phyloP scores from a whole-genome alignment of 2,797 vertebrate species.

The Syncerus caffer region DNA sequence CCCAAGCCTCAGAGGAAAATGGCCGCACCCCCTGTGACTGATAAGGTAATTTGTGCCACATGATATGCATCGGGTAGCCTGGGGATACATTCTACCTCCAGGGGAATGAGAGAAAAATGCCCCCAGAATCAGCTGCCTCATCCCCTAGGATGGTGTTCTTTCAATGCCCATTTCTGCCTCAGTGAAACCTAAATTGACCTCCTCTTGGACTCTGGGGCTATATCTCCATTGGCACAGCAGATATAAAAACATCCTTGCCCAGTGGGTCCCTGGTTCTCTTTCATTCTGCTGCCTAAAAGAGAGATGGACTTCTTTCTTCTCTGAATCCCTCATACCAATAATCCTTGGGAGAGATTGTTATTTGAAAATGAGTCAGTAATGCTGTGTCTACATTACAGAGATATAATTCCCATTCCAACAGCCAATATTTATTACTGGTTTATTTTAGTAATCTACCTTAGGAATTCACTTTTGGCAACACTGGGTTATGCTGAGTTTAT shows the following conservation, averaged over 20 bases:
- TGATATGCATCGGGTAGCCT: background rate
- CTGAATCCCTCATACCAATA: background rate
- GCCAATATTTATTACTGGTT: conserved; percentile 71
- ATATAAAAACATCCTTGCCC: background rate
- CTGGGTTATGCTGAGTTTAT: conserved; percentile 61
- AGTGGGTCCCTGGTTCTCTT: background rate
- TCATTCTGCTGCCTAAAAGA: conserved; percentile 31
- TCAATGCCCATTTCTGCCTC: background rate
- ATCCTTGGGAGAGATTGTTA: conserved; percentile 32
- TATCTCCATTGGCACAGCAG: background rate
- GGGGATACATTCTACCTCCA: background rate
- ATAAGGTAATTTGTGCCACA: conserved; percentile 76
- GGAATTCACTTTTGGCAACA: conserved; percentile 73
- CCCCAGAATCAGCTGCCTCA: background rate
- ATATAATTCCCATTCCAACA: conserved; percentile 67
- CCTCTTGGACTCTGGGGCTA: background rate
- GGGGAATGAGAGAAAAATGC: conserved; percentile 6
- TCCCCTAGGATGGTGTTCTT: background rate
- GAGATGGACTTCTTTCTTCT: background rate
- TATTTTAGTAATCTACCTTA: conserved; percentile 78
- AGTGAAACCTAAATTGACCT: background rate
- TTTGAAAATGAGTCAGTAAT: conserved; percentile 61
- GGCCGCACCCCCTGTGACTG: background rate
- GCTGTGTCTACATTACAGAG: conserved; percentile 70
- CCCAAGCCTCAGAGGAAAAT: background rate